Evolutionary conservation across 2,888 invertebrate genomes (phyloP), one percentile per base, ranked within the genome.

Genomic region (Buathra laborator): DNA sequence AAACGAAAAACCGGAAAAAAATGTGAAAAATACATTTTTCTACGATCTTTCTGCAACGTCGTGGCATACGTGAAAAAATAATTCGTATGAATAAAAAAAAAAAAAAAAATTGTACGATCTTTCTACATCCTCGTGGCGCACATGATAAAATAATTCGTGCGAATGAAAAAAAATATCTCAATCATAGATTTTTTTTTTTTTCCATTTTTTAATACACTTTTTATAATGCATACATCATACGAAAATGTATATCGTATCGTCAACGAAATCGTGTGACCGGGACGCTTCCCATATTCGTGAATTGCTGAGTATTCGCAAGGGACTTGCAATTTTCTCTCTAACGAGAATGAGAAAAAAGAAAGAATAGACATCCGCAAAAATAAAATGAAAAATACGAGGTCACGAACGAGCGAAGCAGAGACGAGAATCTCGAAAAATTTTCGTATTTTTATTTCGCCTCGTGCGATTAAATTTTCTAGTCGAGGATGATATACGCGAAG

Each of bases 381-480:
- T 6, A 24, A 56, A 56, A 24, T 4, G 12, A 24, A 56, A 24
- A 19, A 24, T 19, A 56, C 56, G 3, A 19, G 56, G 16, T 56
- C 19, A 24, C 19, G 56, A 56, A 24, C 19, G 19, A 19, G 56
- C 56, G 24, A 4, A 24, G 56, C 56, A 9, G 6, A 24, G 56
- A 3, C 24, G 19, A 56, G 10, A 24, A 2, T 16, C 24, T 56
- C 24, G 3, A 10, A 24, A 56, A 56, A 56, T 10, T 56, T 2
- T 1, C 10, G 10, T 56, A 19, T 56, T 19, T 12, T 24, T 56
- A 10, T 56, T 56, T 56, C 56, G 1, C 24, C 10, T 12, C 56
- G 24, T 10, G 56, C 19, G 24, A 56, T 56, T 56, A 56, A 19
- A 56, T 56, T 56, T 56, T 56, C 19, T 56, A 24, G 56, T 56